These are phyloP conservation scores for Ormyrus thymus DNA, from an alignment of 2,888 invertebrate species.

Conservation along the genomic window DNA sequence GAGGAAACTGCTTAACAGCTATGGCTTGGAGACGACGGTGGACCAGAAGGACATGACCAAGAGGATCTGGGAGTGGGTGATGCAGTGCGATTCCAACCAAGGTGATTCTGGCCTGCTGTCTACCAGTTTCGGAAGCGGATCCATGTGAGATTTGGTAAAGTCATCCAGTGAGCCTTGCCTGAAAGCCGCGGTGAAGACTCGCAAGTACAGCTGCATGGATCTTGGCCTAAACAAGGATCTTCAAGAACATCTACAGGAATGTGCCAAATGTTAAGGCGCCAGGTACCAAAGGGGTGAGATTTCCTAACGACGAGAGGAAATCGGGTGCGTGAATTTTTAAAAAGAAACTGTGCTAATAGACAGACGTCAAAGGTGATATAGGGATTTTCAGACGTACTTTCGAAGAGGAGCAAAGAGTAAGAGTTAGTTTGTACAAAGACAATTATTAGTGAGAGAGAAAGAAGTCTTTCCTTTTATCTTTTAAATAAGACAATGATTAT, in stretches of 20 bases:
- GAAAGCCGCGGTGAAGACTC: conserved; percentile 47
- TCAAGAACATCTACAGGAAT: conserved; percentile 10
- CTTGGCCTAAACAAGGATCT: conserved; percentile 53
- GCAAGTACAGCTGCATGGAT: conserved; percentile 62
- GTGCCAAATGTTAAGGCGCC: conserved; percentile 38
- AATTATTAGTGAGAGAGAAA: conserved; percentile 53
- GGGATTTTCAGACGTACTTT: background rate
- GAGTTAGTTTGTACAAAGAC: conserved; percentile 22
- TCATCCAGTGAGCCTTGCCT: conserved; percentile 69
- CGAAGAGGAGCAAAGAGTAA: background rate
- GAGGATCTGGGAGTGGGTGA: conserved; percentile 82
- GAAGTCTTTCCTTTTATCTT: conserved; percentile 44
- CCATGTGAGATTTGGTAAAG: conserved; percentile 68
- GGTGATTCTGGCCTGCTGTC: conserved; percentile 64
- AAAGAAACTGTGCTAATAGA: background rate
- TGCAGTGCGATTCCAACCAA: conserved; percentile 76
- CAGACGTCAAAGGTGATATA: background rate
- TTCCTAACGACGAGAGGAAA: background rate
- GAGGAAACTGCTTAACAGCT: conserved; percentile 77
- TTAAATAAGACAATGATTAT: conserved; percentile 13
- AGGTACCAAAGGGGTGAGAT: conserved; percentile 31
- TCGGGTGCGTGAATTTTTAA: background rate
- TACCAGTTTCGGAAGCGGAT: conserved; percentile 62
- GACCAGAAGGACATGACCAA: conserved; percentile 80
- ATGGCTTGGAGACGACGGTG: conserved; percentile 81